phyloP scores from a whole-genome alignment of 2,113 vertebrate genomes.

The Orthochromis malagaraziensis region DNA sequence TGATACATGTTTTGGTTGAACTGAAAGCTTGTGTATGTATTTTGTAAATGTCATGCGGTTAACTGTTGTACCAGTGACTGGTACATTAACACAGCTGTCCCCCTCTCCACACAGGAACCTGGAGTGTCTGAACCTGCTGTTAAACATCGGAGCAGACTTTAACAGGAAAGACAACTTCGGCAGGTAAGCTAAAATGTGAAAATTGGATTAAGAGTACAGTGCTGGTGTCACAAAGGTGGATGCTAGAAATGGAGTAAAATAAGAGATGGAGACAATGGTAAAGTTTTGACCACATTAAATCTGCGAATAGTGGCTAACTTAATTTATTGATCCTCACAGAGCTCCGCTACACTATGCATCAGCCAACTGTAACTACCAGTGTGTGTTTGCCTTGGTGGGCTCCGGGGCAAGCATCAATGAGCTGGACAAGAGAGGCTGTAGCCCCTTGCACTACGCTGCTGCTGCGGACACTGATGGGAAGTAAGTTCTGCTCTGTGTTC shows the following conservation, averaged over 20 bases:
- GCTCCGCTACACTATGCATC: constrained; percentile 95
- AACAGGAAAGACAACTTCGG: constrained; percentile 96
- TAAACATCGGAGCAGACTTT: constrained; percentile 93
- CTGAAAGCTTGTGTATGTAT: neutral
- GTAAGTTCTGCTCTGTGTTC: constrained; percentile 66
- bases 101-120: constrained; percentile 78
- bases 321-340: constrained; percentile 57
- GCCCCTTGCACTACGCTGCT: constrained; percentile 92
- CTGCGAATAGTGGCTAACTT: neutral
- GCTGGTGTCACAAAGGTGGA: neutral
- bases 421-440: constrained; percentile 91
- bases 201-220: neutral
- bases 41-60: neutral
- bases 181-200: constrained; percentile 42
- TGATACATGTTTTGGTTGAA: neutral
- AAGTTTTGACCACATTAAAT: neutral
- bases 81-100: neutral
- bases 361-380: constrained; percentile 97
- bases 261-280: neutral
- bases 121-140: constrained; percentile 95
- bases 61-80: neutral
- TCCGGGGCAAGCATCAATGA: constrained; percentile 94
- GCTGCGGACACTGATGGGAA: constrained; percentile 92
- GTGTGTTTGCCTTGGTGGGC: constrained; percentile 96
- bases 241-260: neutral